These are phyloP conservation scores for Calliopsis andreniformis DNA, from an alignment of 1,140 invertebrate species.

Conservation along the genomic window DNA sequence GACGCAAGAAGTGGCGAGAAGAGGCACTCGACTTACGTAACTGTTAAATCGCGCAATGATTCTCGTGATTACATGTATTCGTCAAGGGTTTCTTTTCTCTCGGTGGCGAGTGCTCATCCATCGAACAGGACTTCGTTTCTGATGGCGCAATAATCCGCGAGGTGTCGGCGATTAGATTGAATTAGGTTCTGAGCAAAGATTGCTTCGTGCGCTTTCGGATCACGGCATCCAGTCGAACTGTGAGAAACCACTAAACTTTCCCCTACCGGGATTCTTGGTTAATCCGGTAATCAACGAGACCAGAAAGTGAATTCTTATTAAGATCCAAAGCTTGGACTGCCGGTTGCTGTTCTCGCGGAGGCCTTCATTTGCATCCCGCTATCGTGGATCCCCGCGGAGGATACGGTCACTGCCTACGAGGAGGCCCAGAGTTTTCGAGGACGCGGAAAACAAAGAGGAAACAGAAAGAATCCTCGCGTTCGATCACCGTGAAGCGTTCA, in stretches of 20 bases:
- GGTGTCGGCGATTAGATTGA: constrained; percentile 63
- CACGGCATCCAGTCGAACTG: constrained; percentile 54
- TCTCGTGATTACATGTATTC: constrained; percentile 35
- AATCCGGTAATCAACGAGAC: constrained; percentile 53
- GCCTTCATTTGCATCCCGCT: constrained; percentile 32
- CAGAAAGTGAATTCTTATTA: constrained; percentile 53
- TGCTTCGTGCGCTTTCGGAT: constrained; percentile 49
- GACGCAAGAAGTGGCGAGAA: background rate
- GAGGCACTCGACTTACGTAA: constrained; percentile 35
- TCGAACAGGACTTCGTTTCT: constrained; percentile 3
- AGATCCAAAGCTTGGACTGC: constrained; percentile 42
- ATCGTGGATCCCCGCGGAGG: constrained; percentile 20
- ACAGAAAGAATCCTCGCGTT: background rate
- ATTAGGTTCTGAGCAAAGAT: constrained; percentile 56
- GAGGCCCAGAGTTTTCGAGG: background rate
- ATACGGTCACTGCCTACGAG: constrained; percentile 21
- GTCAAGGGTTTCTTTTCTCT: constrained; percentile 19
- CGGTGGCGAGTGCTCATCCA: constrained; percentile 53
- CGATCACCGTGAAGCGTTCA: background rate
- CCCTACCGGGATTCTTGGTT: constrained; percentile 21
- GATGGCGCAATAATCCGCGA: constrained; percentile 53
- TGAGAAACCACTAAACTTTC: constrained; percentile 73
- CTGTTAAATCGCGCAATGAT: constrained; percentile 27
- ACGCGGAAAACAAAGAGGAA: constrained; percentile 22
- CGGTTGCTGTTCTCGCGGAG: background rate